These are phyloP conservation scores for Paralvinella palmiformis DNA, from an alignment of 1,140 invertebrate species.

Conservation along the genomic window DNA sequence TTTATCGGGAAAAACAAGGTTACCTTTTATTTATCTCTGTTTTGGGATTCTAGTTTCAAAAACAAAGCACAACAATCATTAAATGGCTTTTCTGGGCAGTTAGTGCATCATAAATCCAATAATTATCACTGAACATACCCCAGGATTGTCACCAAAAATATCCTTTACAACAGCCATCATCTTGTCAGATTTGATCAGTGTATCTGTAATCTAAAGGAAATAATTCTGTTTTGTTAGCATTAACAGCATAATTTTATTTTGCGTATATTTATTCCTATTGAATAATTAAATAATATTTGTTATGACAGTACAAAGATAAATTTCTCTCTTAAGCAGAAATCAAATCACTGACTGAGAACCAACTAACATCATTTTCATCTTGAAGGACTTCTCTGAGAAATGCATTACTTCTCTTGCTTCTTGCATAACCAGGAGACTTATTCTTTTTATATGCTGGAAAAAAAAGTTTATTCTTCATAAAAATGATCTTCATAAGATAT, in stretches of 20 bases:
- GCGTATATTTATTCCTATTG: not conserved
- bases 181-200: constrained; percentile 37
- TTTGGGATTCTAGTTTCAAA: no score
- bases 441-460: not conserved
- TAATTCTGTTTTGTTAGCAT: not conserved
- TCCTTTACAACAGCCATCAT: constrained; percentile 45
- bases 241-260: not conserved
- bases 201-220: not conserved
- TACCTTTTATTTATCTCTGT: no score
- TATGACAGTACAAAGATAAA: not conserved
- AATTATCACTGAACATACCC: constrained; percentile 26
- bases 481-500: not conserved
- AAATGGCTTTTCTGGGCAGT: no score
- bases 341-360: not conserved
- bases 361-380: constrained; percentile 10
- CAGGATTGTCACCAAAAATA: constrained; percentile 45
- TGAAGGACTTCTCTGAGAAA: constrained; percentile 12
- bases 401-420: not conserved
- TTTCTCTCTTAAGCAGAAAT: not conserved
- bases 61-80: no score
- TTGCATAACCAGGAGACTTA: not conserved
- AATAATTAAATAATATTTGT: not conserved
- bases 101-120: no score
- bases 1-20: no score
- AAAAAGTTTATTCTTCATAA: constrained; percentile 1